Base-by-base conservation (phyloP, 1,140 invertebrate species). In the Yoshiicerus persimilis region DNA sequence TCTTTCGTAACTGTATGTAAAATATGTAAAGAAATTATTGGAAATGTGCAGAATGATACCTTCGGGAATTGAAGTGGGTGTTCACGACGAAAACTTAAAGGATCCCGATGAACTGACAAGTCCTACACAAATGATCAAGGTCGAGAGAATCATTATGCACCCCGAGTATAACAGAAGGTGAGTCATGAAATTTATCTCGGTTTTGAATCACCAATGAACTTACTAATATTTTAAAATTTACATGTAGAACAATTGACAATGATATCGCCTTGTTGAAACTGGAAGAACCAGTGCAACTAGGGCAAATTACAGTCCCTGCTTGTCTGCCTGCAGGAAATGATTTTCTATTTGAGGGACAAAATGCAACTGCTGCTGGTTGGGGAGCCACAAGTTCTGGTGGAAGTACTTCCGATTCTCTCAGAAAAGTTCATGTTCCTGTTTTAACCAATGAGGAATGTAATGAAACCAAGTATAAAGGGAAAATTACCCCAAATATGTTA, bases 401-500 rank as follows among this genome's bases (percentile, higher is more conserved):
- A n/a, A 9, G 39, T 2, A 90, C 87, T 23, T 89, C 92, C 9
- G 86, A 89, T 56, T 86, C 86, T 16, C 87, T 91, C 1, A 56
- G 38, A 6, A 88, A 91, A 86, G 91, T 92, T 0, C 32, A 87
- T 20, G 90, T 91, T 0, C 91, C 91, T 2, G 89, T 92, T 36
- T 84, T 91, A n/a, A 86, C 39, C 2, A 90, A 90, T 36, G 75
- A 34, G 5, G 87, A 87, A 10, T 91, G 91, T 70, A 87, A 84
- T 2, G 88, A 87, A 25, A 88, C 87, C 0, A 75, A 62, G 23
- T 90, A 88, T 38, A 75, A 70, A 25, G 75, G 56, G 13, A 90
- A 90, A 64, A 90, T 90, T 27, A 88, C 83, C 4, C 36, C 86
- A 0, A 89, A 89, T 84, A 89, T 89, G 96, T 91, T 97, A 91